Evolutionary conservation across 2,113 vertebrate genomes (phyloP).

Genomic region (Nothocercus nigrocapillus): DNA sequence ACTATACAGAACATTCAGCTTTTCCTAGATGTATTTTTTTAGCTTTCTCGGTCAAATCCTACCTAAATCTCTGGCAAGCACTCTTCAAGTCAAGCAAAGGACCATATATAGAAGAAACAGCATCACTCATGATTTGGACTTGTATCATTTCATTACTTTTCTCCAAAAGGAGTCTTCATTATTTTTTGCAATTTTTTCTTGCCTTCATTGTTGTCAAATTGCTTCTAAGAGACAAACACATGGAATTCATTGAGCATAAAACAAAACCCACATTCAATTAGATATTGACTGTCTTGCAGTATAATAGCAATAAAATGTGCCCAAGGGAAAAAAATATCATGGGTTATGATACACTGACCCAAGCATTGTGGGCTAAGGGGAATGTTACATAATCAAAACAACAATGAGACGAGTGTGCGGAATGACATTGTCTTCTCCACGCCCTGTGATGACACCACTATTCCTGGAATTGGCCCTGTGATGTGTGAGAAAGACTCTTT

Average conservation of each 20-base stretch:
- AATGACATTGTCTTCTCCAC: slow-evolving; percentile 26
- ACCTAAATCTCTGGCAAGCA: not conserved
- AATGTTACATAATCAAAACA: slow-evolving; percentile 59
- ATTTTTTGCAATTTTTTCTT: slow-evolving; percentile 27
- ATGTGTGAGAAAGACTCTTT: not conserved
- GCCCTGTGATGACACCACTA: not conserved
- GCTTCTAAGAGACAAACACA: slow-evolving; percentile 41
- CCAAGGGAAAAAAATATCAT: slow-evolving; percentile 10
- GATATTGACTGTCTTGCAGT: slow-evolving; percentile 39
- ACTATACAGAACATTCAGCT: not conserved
- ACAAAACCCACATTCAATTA: slow-evolving; percentile 50
- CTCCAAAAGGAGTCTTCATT: not conserved
- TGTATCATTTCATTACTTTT: not conserved
- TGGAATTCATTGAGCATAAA: slow-evolving; percentile 45
- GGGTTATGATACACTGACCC: slow-evolving; percentile 9
- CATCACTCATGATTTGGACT: not conserved
- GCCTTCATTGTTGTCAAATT: slow-evolving; percentile 21
- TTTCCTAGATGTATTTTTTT: not conserved
- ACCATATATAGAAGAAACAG: not conserved
- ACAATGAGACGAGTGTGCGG: not conserved
- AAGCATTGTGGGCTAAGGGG: not conserved
- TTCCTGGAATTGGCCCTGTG: not conserved
- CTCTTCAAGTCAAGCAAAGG: not conserved
- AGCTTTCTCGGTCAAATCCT: not conserved
- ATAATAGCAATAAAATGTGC: slow-evolving; percentile 29